These are phyloP conservation scores for Brienomyrus longianalis DNA, from an alignment of 2,113 vertebrate species.

Conservation along the genomic window DNA sequence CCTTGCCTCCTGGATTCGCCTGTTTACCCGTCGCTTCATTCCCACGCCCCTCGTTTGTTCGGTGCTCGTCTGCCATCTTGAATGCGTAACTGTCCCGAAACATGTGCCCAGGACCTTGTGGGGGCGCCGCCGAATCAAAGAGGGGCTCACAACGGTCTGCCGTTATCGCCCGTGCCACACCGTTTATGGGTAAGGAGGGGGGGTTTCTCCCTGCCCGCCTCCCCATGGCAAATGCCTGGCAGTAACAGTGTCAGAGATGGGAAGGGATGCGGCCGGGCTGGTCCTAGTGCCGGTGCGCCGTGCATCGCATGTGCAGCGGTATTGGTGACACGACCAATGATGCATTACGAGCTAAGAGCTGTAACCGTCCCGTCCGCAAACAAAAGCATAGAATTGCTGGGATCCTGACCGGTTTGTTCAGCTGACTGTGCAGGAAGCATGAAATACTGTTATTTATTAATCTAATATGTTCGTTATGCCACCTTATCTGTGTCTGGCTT, in stretches of 20 bases:
- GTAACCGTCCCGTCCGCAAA: background rate
- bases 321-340: background rate
- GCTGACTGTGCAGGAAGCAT: background rate
- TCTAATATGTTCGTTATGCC: background rate
- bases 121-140: constrained; percentile 25
- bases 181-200: constrained; percentile 21
- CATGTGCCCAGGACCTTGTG: constrained; percentile 14
- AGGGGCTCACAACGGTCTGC: constrained; percentile 23
- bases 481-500: background rate
- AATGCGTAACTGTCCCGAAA: constrained; percentile 29
- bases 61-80: constrained; percentile 17
- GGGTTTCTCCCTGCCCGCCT: constrained; percentile 17
- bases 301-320: background rate
- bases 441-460: background rate
- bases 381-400: background rate
- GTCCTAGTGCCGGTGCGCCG: background rate
- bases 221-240: constrained; percentile 18
- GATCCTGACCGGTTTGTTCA: background rate
- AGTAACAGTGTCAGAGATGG: constrained; percentile 12
- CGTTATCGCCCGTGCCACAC: constrained; percentile 22
- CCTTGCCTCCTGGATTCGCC: background rate
- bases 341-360: background rate
- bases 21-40: background rate
- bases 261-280: constrained; percentile 10
- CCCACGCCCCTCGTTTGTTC: constrained; percentile 10